Evolutionary conservation across 2,113 vertebrate species (phyloP).

Genomic region (Mustela lutreola): DNA sequence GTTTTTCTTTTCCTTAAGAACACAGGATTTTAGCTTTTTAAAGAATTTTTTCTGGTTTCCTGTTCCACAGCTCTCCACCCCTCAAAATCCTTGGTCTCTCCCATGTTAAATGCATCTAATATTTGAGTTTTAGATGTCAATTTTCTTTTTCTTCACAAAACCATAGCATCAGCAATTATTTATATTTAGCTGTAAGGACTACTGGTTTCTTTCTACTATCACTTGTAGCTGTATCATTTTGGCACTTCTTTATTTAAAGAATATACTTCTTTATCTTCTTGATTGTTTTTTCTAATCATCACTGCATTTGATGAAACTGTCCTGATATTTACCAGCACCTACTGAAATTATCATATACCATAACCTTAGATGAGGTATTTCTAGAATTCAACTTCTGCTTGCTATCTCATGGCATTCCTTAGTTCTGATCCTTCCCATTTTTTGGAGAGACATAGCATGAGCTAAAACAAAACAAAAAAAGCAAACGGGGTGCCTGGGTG

Average conservation of each 20-base stretch:
- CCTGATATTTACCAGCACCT: background rate
- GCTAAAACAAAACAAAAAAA: background rate
- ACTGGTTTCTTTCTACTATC: background rate
- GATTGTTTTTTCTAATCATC: background rate
- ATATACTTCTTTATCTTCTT: background rate
- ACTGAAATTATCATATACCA: background rate
- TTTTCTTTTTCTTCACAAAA: background rate
- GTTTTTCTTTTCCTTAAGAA: background rate
- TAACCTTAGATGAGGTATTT: rapidly evolving
- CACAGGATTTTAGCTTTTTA: background rate
- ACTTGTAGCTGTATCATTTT: background rate
- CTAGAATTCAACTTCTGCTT: background rate
- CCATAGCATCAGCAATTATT: background rate
- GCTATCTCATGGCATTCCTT: background rate
- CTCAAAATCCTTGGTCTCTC: background rate
- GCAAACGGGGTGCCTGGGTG: background rate
- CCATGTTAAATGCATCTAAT: background rate
- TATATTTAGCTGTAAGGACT: background rate
- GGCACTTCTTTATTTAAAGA: background rate
- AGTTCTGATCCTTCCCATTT: background rate
- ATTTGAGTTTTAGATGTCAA: background rate
- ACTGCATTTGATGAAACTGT: background rate
- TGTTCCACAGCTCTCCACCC: background rate
- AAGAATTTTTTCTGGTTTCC: background rate
- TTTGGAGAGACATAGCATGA: background rate